Evolutionary conservation across 1,140 invertebrate genomes (phyloP), one percentile per base, ranked within the genome.

Genomic region (Drosophila busckii): DNA sequence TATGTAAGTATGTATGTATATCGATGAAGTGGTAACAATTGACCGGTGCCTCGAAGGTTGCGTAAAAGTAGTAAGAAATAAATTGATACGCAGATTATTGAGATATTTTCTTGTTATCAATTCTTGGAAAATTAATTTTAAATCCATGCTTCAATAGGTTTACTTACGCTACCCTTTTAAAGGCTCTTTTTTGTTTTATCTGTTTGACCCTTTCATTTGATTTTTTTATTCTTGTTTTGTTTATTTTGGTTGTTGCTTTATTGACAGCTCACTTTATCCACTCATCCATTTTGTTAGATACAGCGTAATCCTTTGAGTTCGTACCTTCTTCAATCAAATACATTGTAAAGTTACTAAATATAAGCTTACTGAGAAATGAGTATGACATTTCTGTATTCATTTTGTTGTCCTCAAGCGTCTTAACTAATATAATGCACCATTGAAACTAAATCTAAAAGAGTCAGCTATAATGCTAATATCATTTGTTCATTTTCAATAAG

Each of bases 21-120:
- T 16, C 12, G 26, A 25, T 46, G 49, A 31, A 34, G 25, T 46
- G 46, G 17, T 15, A 40, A 32, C n/a, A 45, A 34, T 20, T 49
- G 28, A 13, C 31, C 17, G 25, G 29, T 58, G 66, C 50, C 50
- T 60, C 50, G 50, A 2, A 65, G 50, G 26, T 17, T 55, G 29
- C 45, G 46, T n/a, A n/a, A n/a, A n/a, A n/a, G n/a, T n/a, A 69
- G 26, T 52, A 60, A 42, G 34, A 31, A 44, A 63, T 53, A 80
- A 73, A 73, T 68, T 80, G 54, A 80, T 82, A 80, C 73, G 53
- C 42, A 60, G 55, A 76, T 67, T 65, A 61, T 10, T 17, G 12
- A 19, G 9, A 49, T 52, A 49, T 62, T 78, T 63, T 58, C 35
- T 59, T 35, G 44, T 49, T 62, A 67, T 62, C 46, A 66, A 61